Conservation (phyloP, 2,888 invertebrate species). For the Exocentrus adspersus region DNA sequence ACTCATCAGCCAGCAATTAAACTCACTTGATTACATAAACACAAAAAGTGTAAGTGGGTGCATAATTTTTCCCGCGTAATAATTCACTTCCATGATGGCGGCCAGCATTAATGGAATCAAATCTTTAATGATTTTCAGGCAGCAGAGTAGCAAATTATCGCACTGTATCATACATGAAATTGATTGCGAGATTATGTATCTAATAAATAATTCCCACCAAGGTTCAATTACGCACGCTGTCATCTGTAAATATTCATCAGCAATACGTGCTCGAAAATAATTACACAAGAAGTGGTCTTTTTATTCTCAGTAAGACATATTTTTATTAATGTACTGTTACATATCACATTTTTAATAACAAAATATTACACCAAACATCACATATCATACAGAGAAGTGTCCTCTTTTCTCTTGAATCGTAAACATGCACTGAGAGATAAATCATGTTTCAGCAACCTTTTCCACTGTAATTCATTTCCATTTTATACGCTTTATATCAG, state of each 20-base stretch:
- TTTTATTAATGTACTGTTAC: constrained; percentile 30
- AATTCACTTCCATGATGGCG: constrained; percentile 35
- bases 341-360: constrained; percentile 34
- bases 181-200: constrained; percentile 42
- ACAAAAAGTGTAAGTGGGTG: constrained; percentile 21
- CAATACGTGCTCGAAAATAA: constrained; percentile 39
- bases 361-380: constrained; percentile 36
- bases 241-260: constrained; percentile 36
- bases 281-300: constrained; percentile 27
- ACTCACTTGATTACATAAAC: constrained; percentile 26
- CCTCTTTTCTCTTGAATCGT: not conserved
- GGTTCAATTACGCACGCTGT: constrained; percentile 37
- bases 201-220: constrained; percentile 32
- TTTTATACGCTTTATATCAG: not conserved
- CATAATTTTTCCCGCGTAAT: constrained; percentile 28
- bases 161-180: constrained; percentile 37
- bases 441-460: not conserved
- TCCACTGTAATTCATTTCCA: not conserved
- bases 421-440: not conserved
- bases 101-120: constrained; percentile 36
- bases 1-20: constrained; percentile 32
- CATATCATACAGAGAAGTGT: constrained; percentile 26
- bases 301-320: constrained; percentile 25
- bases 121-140: constrained; percentile 36
- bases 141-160: constrained; percentile 42